A percentile compares a stretch with the other conserved stretches of the same genome.
Evolutionary conservation across 2,888 invertebrate species (phyloP).

Genomic region (Dugesia japonica): DNA sequence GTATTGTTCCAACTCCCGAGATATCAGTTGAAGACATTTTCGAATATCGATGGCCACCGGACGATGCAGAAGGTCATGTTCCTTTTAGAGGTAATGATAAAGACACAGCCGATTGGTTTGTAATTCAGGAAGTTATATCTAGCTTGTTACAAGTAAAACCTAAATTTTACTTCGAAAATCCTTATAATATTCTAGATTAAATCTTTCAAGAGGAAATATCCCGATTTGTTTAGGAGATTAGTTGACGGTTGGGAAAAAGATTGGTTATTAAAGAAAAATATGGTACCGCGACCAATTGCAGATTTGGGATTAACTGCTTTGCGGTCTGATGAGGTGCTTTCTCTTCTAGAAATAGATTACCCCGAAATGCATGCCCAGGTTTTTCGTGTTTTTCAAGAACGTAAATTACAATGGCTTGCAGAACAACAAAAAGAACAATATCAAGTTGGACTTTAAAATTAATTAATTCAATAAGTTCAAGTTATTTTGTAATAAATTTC

Average conservation of each 20-base stretch:
- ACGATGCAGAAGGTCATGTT: slow-evolving; percentile 16
- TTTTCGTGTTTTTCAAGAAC: slow-evolving; percentile 22
- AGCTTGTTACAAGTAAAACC: slow-evolving; percentile 11
- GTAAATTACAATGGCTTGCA: slow-evolving; percentile 24
- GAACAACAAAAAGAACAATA: slow-evolving; percentile 31
- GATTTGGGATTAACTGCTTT: slow-evolving; percentile 32
- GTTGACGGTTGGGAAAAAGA: slow-evolving; percentile 28
- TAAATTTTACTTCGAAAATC: background rate
- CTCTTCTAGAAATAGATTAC: slow-evolving; percentile 27
- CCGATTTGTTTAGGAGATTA: slow-evolving; percentile 24
- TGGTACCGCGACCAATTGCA: slow-evolving; percentile 25
- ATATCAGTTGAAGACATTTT: slow-evolving; percentile 28
- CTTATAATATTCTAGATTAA: slow-evolving; percentile 27
- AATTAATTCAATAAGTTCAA: too few relatives aligned
- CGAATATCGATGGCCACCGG: slow-evolving; percentile 32
- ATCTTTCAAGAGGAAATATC: slow-evolving; percentile 32
- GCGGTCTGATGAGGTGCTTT: slow-evolving; percentile 29
- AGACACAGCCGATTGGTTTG: slow-evolving; percentile 28
- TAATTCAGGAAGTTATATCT: slow-evolving; percentile 30
- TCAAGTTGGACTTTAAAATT: slow-evolving; percentile 25
- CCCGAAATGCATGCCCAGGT: slow-evolving; percentile 25
- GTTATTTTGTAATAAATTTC: too few relatives aligned
- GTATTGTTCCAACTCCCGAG: slow-evolving; percentile 16
- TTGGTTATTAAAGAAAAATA: slow-evolving; percentile 20
- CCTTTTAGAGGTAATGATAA: background rate